Evolutionary conservation across 1,140 invertebrate genomes (phyloP), one percentile per base, ranked within the genome.

Genomic region (Nasonia vitripennis): DNA sequence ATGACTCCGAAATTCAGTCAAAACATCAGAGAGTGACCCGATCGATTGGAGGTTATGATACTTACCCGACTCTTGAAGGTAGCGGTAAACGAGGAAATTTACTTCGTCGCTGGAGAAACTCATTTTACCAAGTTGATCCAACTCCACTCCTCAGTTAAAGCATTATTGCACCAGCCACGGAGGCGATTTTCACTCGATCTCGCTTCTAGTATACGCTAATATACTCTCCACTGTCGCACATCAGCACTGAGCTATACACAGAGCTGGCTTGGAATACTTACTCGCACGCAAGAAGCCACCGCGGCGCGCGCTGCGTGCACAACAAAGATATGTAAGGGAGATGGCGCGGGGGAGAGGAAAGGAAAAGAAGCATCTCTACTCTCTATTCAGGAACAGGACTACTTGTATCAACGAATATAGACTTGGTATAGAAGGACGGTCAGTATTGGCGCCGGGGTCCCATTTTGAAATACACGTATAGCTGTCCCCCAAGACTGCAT

Each of bases 81-180:
- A 99, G 90, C 99, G 95, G 92, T 99, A 99, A 81, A 99, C 98
- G 86, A 99, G 94, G 94, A 99, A 99, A 94, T 99, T 99, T 0
- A 99, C 98, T 96, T 99, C 99, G 94, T 99, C 99, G 93, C 98
- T 99, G 88, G 98, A 98, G 93, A 99, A 99, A 96, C 98, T 99
- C 98, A 99, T 99, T 27, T 51, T 86, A 70, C 51, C 41, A 67
- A 7, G 9, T 80, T 20, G 55, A 62, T 62, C 55, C 55, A n/a
- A 62, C 20, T 62, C 55, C 55, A 7, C 55, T 6, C 78, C 11
- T 12, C n/a, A 2, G 23, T 78, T 78, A 78, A 27, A 84, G 23
- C 77, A 84, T 84, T 78, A 71, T 84, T 78, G n/a, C 70, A 78
- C 45, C 20, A 62, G 12, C 51, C 77, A 6, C 73, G 78, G 67